Evolutionary conservation across 1,140 invertebrate species (phyloP), one percentile per base, ranked within the genome.

Genomic region (Ericerus pela): DNA sequence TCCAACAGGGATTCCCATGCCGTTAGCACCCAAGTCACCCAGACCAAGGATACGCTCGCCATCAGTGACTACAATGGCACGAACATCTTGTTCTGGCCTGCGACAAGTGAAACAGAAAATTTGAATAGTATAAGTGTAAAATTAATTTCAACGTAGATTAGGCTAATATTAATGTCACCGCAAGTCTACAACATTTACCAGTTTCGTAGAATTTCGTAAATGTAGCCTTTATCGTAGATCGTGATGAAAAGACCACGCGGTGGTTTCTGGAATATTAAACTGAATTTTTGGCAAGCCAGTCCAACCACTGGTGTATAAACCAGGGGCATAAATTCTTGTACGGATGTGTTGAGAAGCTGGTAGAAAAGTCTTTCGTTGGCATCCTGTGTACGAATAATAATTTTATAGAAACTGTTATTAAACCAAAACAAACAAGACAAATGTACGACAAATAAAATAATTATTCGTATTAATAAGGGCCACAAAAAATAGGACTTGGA

Each of bases 171-270:
- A n/a, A n/a, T n/a, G n/a, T n/a, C n/a, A n/a, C n/a, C n/a, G n/a
- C n/a, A n/a, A n/a, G n/a, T n/a, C 31, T 33, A 8, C 31, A 33
- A 10, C 31, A 47, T 71, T 71, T 63, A 82, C 85, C 86, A 91
- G 65, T 89, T 89, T 65, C 78, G 79, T 1, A 94, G 65, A 4
- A 92, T 77, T 30, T 90, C 80, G 63, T 85, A 88, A 3, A 95
- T 72, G 69, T 97, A 88, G 6, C 90, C 92, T 63, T 85, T 84
- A 67, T 99, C 96, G 68, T 98, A 82, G 51, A 98, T 95, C 18
- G 90, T 93, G 61, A 99, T 86, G 65, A 91, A 99, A n/a, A 99
- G 73, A 11, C 94, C 94, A 43, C 88, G 79, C 0, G 94, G 90
- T 4, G 41, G 41, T 65, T 90, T 76, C 29, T 89, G 77, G 69